Evolutionary conservation across 2,113 vertebrate species (phyloP).

Genomic region (Stigmatopora argus): DNA sequence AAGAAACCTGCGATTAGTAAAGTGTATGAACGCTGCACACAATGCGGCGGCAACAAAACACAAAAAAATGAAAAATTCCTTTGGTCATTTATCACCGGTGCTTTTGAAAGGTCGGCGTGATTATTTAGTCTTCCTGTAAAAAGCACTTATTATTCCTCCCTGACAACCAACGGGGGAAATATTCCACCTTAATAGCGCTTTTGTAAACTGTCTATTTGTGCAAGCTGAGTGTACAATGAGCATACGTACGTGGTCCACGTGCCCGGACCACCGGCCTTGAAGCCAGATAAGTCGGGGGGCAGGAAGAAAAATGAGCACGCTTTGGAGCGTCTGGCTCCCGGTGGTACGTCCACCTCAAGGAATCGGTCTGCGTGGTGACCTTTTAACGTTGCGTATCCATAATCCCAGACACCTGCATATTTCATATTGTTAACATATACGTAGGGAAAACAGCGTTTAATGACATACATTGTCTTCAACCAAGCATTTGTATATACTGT

Average conservation of each 20-base stretch:
- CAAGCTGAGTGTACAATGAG: constrained; percentile 21
- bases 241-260: constrained; percentile 29
- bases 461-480: not conserved
- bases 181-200: constrained; percentile 10
- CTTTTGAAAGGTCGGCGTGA: constrained; percentile 20
- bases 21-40: constrained; percentile 14
- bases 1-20: too few relatives aligned
- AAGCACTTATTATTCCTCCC: constrained; percentile 21
- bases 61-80: constrained; percentile 4
- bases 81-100: constrained; percentile 34
- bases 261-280: constrained; percentile 49
- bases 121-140: constrained; percentile 36
- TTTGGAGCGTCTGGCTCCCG: too few relatives aligned
- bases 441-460: not conserved
- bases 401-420: not conserved
- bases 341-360: not conserved
- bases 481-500: not conserved
- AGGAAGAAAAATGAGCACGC: constrained; percentile 21
- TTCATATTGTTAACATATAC: not conserved
- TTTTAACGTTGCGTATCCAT: not conserved
- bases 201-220: constrained; percentile 39
- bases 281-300: constrained; percentile 31
- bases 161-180: not conserved
- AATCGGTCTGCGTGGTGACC: not conserved
- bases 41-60: not conserved